Conservation (phyloP, 2,888 invertebrate species). For the Sinopyrophorus schimmeli region DNA sequence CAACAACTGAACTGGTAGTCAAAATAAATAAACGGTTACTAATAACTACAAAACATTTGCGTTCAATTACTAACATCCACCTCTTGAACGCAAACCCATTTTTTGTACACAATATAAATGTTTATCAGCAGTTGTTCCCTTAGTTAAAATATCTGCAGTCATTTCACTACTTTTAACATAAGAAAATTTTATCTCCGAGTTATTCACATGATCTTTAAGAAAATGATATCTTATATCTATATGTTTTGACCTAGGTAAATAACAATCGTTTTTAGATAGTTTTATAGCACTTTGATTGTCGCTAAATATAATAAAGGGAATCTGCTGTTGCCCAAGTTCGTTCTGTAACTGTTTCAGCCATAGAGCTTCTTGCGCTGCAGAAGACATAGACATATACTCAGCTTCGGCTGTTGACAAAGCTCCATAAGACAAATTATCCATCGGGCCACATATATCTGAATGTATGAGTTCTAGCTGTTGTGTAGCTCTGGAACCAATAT, state of each 20-base stretch:
- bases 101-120: background rate
- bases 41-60: too few relatives aligned
- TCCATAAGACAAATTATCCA: constrained; percentile 36
- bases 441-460: constrained; percentile 39
- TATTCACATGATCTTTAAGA: constrained; percentile 15
- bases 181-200: constrained; percentile 17
- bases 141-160: constrained; percentile 32
- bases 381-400: constrained; percentile 41
- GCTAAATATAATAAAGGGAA: constrained; percentile 14
- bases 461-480: constrained; percentile 36
- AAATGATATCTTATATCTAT: constrained; percentile 37
- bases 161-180: constrained; percentile 28
- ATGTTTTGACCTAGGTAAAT: constrained; percentile 32
- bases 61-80: too few relatives aligned
- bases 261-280: constrained; percentile 27
- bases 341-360: constrained; percentile 30
- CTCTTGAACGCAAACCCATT: constrained; percentile 7
- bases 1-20: too few relatives aligned
- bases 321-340: constrained; percentile 13
- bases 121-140: constrained; percentile 48
- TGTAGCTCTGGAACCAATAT: constrained; percentile 26
- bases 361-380: constrained; percentile 37
- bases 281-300: constrained; percentile 34
- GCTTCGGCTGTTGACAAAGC: constrained; percentile 42
- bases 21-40: too few relatives aligned